These are phyloP conservation scores for Aeoliscus strigatus DNA, from an alignment of 2,797 vertebrate species.

Conservation along the genomic window DNA sequence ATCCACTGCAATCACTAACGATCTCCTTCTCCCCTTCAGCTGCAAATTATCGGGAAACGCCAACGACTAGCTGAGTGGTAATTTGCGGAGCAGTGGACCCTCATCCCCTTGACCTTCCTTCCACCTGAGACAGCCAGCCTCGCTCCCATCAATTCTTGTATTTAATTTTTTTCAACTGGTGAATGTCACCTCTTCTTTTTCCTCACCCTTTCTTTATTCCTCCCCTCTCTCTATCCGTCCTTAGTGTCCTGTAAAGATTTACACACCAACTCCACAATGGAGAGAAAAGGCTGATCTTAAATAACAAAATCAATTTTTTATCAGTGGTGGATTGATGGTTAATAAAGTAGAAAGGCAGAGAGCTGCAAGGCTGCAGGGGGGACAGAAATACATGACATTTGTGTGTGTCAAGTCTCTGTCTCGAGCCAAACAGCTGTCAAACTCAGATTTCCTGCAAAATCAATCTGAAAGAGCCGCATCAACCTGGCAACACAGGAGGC, in stretches of 20 bases:
- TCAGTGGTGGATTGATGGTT: constrained; percentile 54
- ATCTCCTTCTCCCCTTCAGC: constrained; percentile 46
- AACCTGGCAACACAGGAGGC: constrained; percentile 11
- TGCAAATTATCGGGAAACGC: constrained; percentile 60
- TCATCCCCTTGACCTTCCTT: constrained; percentile 62
- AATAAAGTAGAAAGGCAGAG: constrained; percentile 42
- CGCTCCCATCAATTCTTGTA: constrained; percentile 48
- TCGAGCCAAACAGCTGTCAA: constrained; percentile 39
- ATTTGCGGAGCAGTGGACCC: constrained; percentile 56
- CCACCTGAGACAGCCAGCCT: constrained; percentile 35
- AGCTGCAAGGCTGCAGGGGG: constrained; percentile 29
- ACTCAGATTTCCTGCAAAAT: constrained; percentile 30
- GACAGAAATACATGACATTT: constrained; percentile 24
- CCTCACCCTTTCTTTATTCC: constrained; percentile 24
- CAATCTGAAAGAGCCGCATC: constrained; percentile 25
- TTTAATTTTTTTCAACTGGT: constrained; percentile 41
- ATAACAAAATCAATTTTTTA: constrained; percentile 62
- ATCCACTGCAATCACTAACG: constrained; percentile 56
- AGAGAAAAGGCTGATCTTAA: constrained; percentile 27
- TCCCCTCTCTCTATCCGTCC: constrained; percentile 10
- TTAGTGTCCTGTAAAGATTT: constrained; percentile 41
- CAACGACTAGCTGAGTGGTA: constrained; percentile 54
- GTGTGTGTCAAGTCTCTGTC: constrained; percentile 19
- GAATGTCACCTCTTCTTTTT: constrained; percentile 52
- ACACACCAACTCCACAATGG: constrained; percentile 36